A percentile compares a stretch with the other conserved stretches of the same genome.
Evolutionary conservation across 2,797 vertebrate species (phyloP).

Genomic region (Danio jaintianensis): DNA sequence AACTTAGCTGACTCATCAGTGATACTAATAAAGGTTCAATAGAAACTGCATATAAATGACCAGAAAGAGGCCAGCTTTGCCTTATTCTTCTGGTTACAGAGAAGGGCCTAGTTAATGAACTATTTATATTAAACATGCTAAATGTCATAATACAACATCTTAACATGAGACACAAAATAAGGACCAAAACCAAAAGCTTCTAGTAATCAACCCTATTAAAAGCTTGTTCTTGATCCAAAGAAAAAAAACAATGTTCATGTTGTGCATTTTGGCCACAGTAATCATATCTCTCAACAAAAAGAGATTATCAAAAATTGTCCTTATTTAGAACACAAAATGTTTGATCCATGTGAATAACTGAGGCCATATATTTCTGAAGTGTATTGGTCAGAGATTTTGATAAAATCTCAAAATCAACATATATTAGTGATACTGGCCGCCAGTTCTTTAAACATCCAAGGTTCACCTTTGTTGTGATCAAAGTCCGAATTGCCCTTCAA

Average conservation of each 20-base stretch:
- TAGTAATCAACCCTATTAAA: constrained; percentile 14
- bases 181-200: not conserved
- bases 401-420: not conserved
- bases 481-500: not conserved
- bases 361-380: not conserved
- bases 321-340: not conserved
- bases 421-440: not conserved
- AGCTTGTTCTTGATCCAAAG: not conserved
- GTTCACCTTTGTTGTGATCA: not conserved
- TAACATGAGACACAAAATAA: not conserved
- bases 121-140: constrained; percentile 4
- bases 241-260: not conserved
- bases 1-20: not conserved
- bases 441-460: not conserved
- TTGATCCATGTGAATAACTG: not conserved
- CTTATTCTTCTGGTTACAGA: not conserved
- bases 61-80: not conserved
- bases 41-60: not conserved
- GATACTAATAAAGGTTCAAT: not conserved
- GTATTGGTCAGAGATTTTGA: constrained; percentile 17
- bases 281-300: not conserved
- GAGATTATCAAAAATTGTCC: constrained; percentile 3
- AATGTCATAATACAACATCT: not conserved
- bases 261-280: not conserved
- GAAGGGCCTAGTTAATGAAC: constrained; percentile 8